Base-by-base conservation (phyloP, 2,888 invertebrate species). In the Trissolcus brochymenae region DNA sequence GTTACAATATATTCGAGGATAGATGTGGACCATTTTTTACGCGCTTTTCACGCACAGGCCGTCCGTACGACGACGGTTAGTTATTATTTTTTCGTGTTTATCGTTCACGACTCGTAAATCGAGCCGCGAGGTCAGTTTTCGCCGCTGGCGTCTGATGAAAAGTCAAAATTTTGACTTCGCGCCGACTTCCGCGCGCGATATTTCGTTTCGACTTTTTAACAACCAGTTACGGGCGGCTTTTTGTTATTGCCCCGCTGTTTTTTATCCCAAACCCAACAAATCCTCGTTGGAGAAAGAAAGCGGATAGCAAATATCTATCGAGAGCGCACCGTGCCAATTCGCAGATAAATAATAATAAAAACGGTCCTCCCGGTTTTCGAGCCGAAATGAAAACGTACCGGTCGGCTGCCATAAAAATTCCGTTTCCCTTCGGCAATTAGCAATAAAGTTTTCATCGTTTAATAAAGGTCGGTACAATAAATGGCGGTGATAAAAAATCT, bases 391-490 rank as follows among this genome's bases (percentile, higher is more conserved):
- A 84, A 84, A 84, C 84, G 84, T 80, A 81, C 81, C 73, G 82
- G 83, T 81, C 82, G 82, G 81, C 83, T 80, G 82, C 84, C 84
- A 84, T 84, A 85, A 84, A 85, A 84, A 85, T 78, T 84, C 84
- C 82, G 84, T 84, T 83, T 82, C 83, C 83, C 82, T 81, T 82
- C 82, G 83, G 85, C 86, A 85, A 86, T 86, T 85, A 85, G 86
- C 86, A 85, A 86, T 87, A 86, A 86, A 86, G 82, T 85, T 86
- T 86, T 84, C 86, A 84, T 86, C 85, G 85, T 87, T 87, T 85
- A 85, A 86, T 86, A 85, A 86, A 85, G 84, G 85, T 82, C 83
- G 82, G 83, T 82, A 82, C 83, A 85, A 84, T 86, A 85, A 84
- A 85, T 85, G 85, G 82, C 78, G 80, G 81, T 83, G 84, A 86